Conservation (phyloP, 2,888 invertebrate genomes). For the Dicyrtomina minuta region DNA sequence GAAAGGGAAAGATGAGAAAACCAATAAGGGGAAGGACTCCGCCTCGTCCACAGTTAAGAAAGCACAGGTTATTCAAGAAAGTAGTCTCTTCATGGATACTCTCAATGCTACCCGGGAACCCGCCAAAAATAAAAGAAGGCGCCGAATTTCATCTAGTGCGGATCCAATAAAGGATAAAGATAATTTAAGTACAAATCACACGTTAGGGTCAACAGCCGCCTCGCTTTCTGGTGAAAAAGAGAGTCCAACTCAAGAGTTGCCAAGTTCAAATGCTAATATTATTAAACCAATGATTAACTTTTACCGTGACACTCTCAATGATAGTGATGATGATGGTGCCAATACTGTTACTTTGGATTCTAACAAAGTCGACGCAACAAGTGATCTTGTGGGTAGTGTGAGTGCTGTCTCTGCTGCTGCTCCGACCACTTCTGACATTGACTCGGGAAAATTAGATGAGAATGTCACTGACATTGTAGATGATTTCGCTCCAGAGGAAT, state of each 20-base stretch:
- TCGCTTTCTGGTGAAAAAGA: background rate
- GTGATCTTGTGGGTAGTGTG: too few species aligned
- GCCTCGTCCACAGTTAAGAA: background rate
- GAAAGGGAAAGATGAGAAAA: constrained; percentile 53
- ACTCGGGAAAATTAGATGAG: constrained; percentile 3
- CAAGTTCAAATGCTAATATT: constrained; percentile 6
- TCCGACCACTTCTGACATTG: background rate
- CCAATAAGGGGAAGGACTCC: constrained; percentile 53
- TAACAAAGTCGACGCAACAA: too few species aligned
- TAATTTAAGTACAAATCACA: constrained; percentile 62
- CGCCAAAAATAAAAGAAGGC: constrained; percentile 69
- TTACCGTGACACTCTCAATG: constrained; percentile 87
- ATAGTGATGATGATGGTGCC: constrained; percentile 62
- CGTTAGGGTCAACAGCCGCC: constrained; percentile 56
- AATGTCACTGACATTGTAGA: constrained; percentile 18
- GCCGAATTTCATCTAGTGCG: constrained; percentile 58
- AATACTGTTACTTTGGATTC: background rate
- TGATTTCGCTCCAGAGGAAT: constrained; percentile 41
- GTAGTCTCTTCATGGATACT: constrained; percentile 92
- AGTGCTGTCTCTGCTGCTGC: background rate
- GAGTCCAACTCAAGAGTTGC: constrained; percentile 13
- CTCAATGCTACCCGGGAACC: constrained; percentile 63
- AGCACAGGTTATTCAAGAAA: constrained; percentile 65
- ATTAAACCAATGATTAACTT: constrained; percentile 62
- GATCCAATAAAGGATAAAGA: constrained; percentile 49